Percentiles rank a stretch among this genome's conserved stretches.
Conservation (phyloP, 2,797 vertebrate genomes). For the Hippoglossus hippoglossus region DNA sequence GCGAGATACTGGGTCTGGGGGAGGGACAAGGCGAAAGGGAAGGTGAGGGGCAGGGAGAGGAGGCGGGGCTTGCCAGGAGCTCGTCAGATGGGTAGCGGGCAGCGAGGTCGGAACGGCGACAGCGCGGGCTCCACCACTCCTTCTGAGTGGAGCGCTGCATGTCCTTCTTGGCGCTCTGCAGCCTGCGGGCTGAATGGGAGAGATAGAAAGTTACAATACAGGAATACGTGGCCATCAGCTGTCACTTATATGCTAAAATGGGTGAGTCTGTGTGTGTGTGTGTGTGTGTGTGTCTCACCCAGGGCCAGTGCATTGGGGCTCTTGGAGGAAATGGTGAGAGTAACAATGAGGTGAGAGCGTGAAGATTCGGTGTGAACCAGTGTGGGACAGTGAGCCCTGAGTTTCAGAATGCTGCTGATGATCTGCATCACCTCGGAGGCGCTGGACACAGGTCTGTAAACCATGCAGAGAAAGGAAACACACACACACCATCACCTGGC, state of each 20-base stretch:
- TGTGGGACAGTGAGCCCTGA: slow-evolving; percentile 84
- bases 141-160: slow-evolving; percentile 62
- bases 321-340: slow-evolving; percentile 80
- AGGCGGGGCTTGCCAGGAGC: slow-evolving; percentile 54
- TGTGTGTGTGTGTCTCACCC: slow-evolving; percentile 69
- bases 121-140: slow-evolving; percentile 83
- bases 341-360: slow-evolving; percentile 89
- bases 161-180: slow-evolving; percentile 75
- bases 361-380: slow-evolving; percentile 87
- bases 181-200: slow-evolving; percentile 65
- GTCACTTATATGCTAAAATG: neutral
- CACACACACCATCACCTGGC: neutral
- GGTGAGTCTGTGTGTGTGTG: neutral
- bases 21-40: slow-evolving; percentile 74
- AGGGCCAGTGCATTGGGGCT: slow-evolving; percentile 69
- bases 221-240: neutral
- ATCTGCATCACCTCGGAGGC: slow-evolving; percentile 82
- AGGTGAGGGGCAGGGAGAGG: slow-evolving; percentile 74
- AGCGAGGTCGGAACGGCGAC: slow-evolving; percentile 70
- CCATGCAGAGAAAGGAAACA: neutral
- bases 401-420: slow-evolving; percentile 75
- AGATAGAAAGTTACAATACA: neutral
- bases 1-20: slow-evolving; percentile 66
- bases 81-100: slow-evolving; percentile 50
- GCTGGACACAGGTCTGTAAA: slow-evolving; percentile 73